Evolutionary conservation across 2,113 vertebrate genomes (phyloP).

Genomic region (Notechis scutatus): DNA sequence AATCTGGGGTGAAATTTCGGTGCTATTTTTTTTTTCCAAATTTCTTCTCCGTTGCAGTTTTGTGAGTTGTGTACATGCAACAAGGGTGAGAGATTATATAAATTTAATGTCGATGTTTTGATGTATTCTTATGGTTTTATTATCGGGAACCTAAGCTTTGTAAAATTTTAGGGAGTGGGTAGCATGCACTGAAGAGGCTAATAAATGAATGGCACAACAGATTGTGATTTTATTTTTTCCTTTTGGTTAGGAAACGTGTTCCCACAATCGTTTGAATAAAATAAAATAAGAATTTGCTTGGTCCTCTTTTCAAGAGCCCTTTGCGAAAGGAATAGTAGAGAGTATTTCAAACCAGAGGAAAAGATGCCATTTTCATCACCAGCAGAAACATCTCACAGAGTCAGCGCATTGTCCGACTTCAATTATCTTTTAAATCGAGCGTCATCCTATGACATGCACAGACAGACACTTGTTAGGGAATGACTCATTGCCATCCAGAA

Average conservation of each 20-base stretch:
- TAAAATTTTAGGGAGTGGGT: too few species aligned
- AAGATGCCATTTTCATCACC: background rate
- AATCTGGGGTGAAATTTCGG: slow-evolving; percentile 1
- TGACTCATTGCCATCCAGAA: background rate
- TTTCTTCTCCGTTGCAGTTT: background rate
- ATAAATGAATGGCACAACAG: too few species aligned
- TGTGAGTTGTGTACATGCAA: too few species aligned
- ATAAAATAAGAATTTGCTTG: background rate
- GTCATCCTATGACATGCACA: background rate
- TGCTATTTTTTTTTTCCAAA: background rate
- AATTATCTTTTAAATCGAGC: background rate
- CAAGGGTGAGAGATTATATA: too few species aligned
- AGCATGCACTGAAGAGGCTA: too few species aligned
- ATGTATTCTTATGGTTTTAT: too few species aligned
- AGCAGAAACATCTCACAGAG: background rate
- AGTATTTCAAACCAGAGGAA: too few species aligned
- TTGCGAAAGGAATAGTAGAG: background rate
- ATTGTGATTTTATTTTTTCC: background rate
- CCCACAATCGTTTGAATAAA: background rate
- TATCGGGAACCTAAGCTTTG: too few species aligned
- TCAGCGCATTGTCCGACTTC: background rate
- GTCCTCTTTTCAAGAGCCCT: background rate
- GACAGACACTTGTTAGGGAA: background rate
- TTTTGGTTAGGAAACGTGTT: background rate
- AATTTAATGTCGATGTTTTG: too few species aligned